Base-by-base conservation (phyloP, 2,888 invertebrate genomes). In the Rotaria sp. region DNA sequence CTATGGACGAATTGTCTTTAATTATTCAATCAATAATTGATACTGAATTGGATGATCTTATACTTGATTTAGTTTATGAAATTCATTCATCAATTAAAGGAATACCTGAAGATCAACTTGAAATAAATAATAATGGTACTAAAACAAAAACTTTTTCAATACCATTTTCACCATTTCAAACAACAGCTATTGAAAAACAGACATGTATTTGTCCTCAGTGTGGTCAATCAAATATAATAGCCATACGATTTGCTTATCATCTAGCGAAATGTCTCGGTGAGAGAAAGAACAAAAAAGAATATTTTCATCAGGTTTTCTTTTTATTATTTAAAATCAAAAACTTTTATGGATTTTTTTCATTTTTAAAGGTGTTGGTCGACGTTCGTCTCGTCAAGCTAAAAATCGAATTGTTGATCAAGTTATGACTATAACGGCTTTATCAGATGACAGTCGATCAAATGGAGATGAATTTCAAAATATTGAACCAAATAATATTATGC, bases 241-340 rank as follows among this genome's bases (percentile, higher is more conserved):
- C 80, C 24, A 80, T 80, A 80, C 80, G 80, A 45, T 80, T 80
- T 45, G 80, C 80, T n/a, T 80, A 80, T 80, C 80, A 80, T 80
- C n/a, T 80, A 80, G 80, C 80, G 13, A 80, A 80, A 80, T 80
- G 80, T 80, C 80, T 80, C 80, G 80, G 80, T 80, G 41, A 80
- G 80, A 45, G 45, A 45, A 80, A 45, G 45, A 45, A n/a, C 45
- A 45, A 80, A 41, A 80, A 80, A 24, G 41, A 45, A 45, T 80
- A 7, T 80, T 26, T 11, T 80, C 45, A 75, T 24, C 41, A 75
- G 38, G 41, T 75, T 75, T 41, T 75, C 24, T 10, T 13, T 30
- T 80, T n/a, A 2, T n/a, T 35, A 35, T 59, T 1, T 2, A 59
- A 59, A 59, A 2, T 41, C 3, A 59, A n/a, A 13, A 11, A 26